Evolutionary conservation across 1,140 invertebrate genomes (phyloP).

Genomic region (Ruditapes philippinarum): DNA sequence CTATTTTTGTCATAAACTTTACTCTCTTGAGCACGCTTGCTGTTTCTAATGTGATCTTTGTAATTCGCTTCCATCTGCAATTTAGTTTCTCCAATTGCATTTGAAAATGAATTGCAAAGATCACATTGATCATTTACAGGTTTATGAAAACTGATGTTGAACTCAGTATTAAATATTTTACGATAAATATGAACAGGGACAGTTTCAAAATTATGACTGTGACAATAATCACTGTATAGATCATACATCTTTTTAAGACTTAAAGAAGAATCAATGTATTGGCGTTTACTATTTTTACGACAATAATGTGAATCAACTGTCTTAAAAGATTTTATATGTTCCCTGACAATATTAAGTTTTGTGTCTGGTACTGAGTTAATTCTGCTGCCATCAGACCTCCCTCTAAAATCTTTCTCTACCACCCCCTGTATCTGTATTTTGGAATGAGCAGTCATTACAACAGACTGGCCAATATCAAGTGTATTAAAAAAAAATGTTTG

Average conservation of each 20-base stretch:
- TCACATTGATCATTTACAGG: slow-evolving; percentile 46
- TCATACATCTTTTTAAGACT: slow-evolving; percentile 30
- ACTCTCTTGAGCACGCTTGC: neutral
- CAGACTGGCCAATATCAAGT: neutral
- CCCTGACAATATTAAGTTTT: neutral
- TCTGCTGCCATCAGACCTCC: slow-evolving; percentile 4
- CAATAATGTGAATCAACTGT: slow-evolving; percentile 46
- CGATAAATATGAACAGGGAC: slow-evolving; percentile 19
- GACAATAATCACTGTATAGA: neutral
- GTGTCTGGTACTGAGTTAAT: neutral
- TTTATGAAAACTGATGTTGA: slow-evolving; percentile 21
- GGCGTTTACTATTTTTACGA: neutral
- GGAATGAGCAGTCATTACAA: neutral
- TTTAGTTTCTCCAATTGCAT: neutral
- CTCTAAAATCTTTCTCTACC: neutral
- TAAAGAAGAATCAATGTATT: slow-evolving; percentile 25
- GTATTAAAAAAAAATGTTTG: slow-evolving; percentile 44
- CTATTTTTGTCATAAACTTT: slow-evolving; percentile 29
- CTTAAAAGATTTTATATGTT: slow-evolving; percentile 7
- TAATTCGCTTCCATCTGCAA: neutral
- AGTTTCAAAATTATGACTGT: neutral
- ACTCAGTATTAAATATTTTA: slow-evolving; percentile 27
- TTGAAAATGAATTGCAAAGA: neutral
- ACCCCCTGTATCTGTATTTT: neutral
- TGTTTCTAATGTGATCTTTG: slow-evolving; percentile 31